Evolutionary conservation across 2,888 invertebrate species (phyloP), one percentile per base, ranked within the genome.

Genomic region (Ceraclea dissimilis): DNA sequence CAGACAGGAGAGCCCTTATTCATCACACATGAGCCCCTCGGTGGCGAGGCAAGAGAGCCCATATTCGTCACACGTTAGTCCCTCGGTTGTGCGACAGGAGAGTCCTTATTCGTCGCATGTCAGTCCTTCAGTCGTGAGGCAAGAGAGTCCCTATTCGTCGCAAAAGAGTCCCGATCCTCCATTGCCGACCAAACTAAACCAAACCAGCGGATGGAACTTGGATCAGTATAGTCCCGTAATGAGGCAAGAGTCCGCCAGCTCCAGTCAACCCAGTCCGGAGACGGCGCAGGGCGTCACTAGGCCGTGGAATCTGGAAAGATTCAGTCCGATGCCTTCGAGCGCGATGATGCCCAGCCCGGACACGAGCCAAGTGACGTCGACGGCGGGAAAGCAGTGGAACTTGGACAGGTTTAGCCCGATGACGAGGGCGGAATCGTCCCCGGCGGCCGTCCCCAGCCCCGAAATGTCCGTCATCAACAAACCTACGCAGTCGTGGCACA

Each of bases 151-250:
- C 5, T 31, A 49, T 43, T 26, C 53, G 1, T 44, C 34, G 16
- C 33, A 54, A 21, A 49, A 43, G 26, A 50, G 49, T 18, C 31
- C 52, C 19, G 73, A 73, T 16, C 70, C 52, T 16, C 26, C 60
- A 33, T 34, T 46, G 13, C 33, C 55, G 2, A 48, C 21, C 5
- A 26, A 33, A 19, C 16, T 19, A 10, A 44, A 33, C 4, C 51
- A 44, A 18, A 13, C 26, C 17, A 48, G 53, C 21, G 52, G 55
- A n/a, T 61, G 61, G 61, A 60, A 58, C 46, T 49, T 60, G 22
- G 61, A 60, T n/a, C 58, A 70, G 58, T 76, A 71, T 63, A 76
- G 75, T 54, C 76, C 76, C 1, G 71, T 74, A 70, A 67, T 74
- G 71, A 70, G 76, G 2, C 62, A 71, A 1, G 76, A 76, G 60